These are phyloP conservation scores for Nyctereutes procyonoides DNA, from an alignment of 2,113 vertebrate genomes.

Conservation along the genomic window DNA sequence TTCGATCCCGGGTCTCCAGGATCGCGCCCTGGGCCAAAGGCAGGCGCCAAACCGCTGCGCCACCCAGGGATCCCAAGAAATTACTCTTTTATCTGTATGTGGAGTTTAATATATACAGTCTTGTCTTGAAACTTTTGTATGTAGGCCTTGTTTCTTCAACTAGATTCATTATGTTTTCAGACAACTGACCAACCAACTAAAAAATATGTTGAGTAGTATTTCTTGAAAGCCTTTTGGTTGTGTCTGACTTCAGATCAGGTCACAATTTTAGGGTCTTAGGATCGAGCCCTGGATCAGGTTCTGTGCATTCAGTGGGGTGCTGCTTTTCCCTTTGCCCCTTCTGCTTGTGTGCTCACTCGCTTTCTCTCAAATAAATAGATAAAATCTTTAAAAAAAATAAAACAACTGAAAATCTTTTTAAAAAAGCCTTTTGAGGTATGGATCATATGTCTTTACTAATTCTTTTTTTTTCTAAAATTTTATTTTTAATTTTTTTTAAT, in stretches of 20 bases:
- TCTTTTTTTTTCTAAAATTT: background rate
- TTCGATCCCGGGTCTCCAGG: no score
- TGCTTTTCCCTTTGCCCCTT: background rate
- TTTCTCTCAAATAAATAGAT: background rate
- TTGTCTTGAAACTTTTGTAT: slow-evolving; percentile 24
- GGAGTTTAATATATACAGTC: background rate
- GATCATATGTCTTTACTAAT: background rate
- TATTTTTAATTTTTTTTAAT: background rate
- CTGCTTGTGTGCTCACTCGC: accelerated
- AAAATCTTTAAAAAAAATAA: background rate
- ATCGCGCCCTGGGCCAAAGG: no score
- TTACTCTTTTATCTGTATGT: background rate
- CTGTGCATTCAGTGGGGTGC: background rate
- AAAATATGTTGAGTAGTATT: background rate
- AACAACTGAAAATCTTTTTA: background rate
- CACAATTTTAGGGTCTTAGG: background rate
- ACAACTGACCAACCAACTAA: background rate
- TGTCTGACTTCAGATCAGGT: background rate
- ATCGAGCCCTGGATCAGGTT: background rate
- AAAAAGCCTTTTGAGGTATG: no score
- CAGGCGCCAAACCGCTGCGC: no score
- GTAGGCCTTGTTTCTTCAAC: background rate
- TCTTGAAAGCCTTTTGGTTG: background rate
- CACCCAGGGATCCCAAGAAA: background rate
- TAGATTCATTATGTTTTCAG: background rate